Base-by-base conservation (phyloP, 2,888 invertebrate species). In the Actias luna region DNA sequence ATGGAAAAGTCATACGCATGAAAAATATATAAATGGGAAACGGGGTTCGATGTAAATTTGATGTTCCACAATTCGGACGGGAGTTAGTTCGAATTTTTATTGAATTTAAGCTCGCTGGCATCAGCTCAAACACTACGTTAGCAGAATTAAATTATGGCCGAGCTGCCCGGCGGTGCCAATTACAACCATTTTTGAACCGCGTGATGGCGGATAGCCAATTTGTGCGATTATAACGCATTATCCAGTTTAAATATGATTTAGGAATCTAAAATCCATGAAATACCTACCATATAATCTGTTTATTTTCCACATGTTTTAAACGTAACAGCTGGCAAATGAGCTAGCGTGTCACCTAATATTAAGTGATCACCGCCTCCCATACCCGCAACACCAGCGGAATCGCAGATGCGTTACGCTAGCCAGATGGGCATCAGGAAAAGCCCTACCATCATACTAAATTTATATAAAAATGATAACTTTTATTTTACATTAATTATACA, bases 121-220 rank as follows among this genome's bases (percentile, higher is more conserved):
- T 84, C 85, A 84, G 87, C 84, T 87, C 88, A 89, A 89, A 89
- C 85, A 88, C 87, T 82, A 83, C 87, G 90, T 86, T 85, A 84
- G 88, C 87, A 77, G 80, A 89, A 89, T 89, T 87, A 86, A 89
- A 88, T 90, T 88, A 88, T 88, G 88, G 84, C 75, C 78, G 80
- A 84, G 82, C 80, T 84, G 82, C 84, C 88, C 75, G 78, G 80
- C 84, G 82, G 80, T 84, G 82, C 84, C 88, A 89, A 89, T 89
- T 88, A 89, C 86, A 88, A 79, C 78, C 85, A 83, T 87, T 89
- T 89, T 88, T 86, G 87, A 84, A 88, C 87, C 87, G 78, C 86
- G 77, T 76, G 76, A 84, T 88, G 89, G 88, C 85, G 75, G 80
- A 83, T 80, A 77, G 88, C 90, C 89, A 89, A 88, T 89, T 86